A percentile compares a stretch with the other conserved stretches of the same genome.
Evolutionary conservation across 1,140 invertebrate species (phyloP).

Genomic region (Mamestra configurata): DNA sequence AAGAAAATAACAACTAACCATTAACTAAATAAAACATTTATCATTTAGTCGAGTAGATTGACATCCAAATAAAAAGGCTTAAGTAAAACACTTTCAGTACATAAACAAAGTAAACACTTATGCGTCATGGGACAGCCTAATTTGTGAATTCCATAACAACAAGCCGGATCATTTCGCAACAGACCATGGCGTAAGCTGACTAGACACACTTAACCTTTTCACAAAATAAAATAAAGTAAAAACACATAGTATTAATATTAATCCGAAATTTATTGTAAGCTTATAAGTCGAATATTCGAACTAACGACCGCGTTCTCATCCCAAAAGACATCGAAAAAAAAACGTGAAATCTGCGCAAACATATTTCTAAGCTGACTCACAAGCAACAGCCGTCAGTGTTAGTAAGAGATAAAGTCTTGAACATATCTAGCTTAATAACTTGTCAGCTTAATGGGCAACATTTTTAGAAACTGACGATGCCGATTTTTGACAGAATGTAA

Average conservation of each 20-base stretch:
- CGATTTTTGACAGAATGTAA: constrained; percentile 5
- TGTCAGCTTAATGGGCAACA: constrained; percentile 29
- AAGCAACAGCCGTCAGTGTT: background rate
- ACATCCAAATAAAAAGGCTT: background rate
- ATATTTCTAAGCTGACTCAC: constrained; percentile 31
- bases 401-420: constrained; percentile 1
- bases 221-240: background rate
- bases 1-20: no score
- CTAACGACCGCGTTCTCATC: constrained; percentile 15
- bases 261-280: background rate
- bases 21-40: no score
- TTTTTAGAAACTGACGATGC: constrained; percentile 13
- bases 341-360: constrained; percentile 2
- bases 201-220: background rate
- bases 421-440: constrained; percentile 23
- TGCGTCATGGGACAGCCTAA: background rate
- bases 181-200: background rate
- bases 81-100: no score
- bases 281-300: background rate
- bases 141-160: background rate
- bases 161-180: background rate
- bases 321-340: constrained; percentile 3
- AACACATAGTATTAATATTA: background rate
- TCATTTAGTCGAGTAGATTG: no score
- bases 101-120: background rate